Percentiles rank a stretch among this genome's conserved stretches.
Evolutionary conservation across 2,113 vertebrate species (phyloP).

Genomic region (Lophochroa leadbeateri): DNA sequence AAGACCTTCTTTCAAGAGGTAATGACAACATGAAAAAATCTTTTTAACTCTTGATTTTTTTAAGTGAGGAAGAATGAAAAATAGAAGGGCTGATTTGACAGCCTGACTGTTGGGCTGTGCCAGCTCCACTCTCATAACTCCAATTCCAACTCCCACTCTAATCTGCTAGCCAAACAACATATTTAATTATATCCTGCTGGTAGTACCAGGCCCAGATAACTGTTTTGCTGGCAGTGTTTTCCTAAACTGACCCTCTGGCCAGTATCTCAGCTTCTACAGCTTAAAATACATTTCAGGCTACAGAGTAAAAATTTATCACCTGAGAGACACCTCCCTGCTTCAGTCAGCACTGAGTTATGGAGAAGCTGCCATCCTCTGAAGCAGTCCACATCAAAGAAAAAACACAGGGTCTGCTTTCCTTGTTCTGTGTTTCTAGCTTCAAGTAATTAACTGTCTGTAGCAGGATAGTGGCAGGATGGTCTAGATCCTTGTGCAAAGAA

Average conservation of each 20-base stretch:
- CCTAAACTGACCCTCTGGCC: conserved; percentile 3
- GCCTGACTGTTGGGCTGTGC: neutral
- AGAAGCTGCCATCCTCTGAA: neutral
- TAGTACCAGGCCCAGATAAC: conserved; percentile 46
- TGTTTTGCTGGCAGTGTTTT: neutral
- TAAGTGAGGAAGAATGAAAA: neutral
- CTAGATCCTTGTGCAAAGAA: no score
- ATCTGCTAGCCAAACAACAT: conserved; percentile 12
- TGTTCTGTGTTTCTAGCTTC: neutral
- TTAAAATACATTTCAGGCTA: neutral
- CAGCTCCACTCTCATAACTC: neutral
- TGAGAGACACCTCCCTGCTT: neutral
- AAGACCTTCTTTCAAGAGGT: conserved; percentile 14
- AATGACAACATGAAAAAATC: conserved; percentile 8
- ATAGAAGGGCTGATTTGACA: neutral
- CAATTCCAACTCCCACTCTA: conserved; percentile 38
- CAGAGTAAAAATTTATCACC: conserved; percentile 25
- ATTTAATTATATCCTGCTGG: conserved; percentile 30
- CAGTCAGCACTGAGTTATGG: neutral
- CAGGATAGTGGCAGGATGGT: no score
- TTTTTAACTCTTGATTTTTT: neutral
- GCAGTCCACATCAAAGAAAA: neutral
- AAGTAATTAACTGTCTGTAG: conserved; percentile 22
- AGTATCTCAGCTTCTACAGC: neutral
- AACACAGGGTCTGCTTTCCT: neutral